Conservation (phyloP, 1,140 invertebrate species). For the Pentalonia nigronervosa region DNA sequence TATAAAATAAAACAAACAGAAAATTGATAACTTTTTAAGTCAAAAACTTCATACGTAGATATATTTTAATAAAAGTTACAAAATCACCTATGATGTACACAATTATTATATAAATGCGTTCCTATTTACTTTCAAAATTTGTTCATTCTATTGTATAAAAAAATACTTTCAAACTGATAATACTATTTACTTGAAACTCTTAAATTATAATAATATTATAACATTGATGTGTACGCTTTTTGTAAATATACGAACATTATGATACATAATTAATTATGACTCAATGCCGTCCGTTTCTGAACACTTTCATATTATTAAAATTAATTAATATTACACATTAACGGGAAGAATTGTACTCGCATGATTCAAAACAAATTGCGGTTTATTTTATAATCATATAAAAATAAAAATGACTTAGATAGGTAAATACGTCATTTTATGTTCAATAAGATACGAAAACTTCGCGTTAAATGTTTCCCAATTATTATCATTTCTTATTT, state of each 20-base stretch:
- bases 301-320: not conserved
- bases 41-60: not conserved
- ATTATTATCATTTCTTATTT: not conserved
- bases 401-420: not conserved
- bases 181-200: not conserved
- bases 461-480: not conserved
- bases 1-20: not conserved
- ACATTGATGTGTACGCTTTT: not conserved
- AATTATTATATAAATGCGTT: not conserved
- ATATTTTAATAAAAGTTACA: not conserved
- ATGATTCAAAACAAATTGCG: not conserved
- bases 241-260: not conserved
- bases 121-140: not conserved
- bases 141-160: not conserved
- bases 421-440: not conserved
- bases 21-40: not conserved
- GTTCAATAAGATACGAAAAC: not conserved
- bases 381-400: not conserved
- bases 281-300: not conserved
- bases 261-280: not conserved
- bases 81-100: not conserved
- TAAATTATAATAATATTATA: not conserved
- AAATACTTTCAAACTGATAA: not conserved
- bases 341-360: not conserved
- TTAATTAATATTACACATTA: not conserved